Base-by-base conservation (phyloP, 2,797 vertebrate genomes). In the Poeciliopsis infans region DNA sequence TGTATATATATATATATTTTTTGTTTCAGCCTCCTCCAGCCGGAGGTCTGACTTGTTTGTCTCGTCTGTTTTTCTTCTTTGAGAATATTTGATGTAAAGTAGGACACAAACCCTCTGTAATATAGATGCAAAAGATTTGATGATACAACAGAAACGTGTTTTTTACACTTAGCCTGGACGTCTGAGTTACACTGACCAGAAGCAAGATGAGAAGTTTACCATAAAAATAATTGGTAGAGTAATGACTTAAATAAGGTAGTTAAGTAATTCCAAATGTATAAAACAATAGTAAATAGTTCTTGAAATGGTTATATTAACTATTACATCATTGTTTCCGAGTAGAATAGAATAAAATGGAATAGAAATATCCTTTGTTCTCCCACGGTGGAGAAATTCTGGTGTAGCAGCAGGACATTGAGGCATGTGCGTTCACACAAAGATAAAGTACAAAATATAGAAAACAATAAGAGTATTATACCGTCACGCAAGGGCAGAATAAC, bases 21-120 rank as follows among this genome's bases (percentile, higher is more conserved):
- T 59, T 74, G 64, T 41, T 0, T 8, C 43, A 10, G 41, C 8
- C 1, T 61, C 64, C 53, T 72, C 77, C 81, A 23, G 57, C 55
- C 82, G 72, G 64, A 76, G 66, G 59, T 73, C 81, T 77, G 43
- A 81, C 72, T 71, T n/a, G 11, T 76, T 81, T 61, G 33, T 76
- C 53, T 75, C 16, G 36, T 16, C 1, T 81, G 18, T 74, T 74
- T 79, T 79, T 66, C 18, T 83, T 74, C 7, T 61, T 7, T 5
- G 7, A 49, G 69, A 16, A 18, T 12, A 20, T 69, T 53, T 77
- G 46, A 7, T 74, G 47, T 28, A 12, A 75, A 33, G 51, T 66
- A 23, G 71, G 28, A 46, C 61, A 25, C 28, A 23, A 47, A 31
- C 25, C 28, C 33, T 33, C 13, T 80, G 5, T 57, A 41, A 31